phyloP scores from a whole-genome alignment of 2,888 invertebrate species.

The Acronicta leporina region DNA sequence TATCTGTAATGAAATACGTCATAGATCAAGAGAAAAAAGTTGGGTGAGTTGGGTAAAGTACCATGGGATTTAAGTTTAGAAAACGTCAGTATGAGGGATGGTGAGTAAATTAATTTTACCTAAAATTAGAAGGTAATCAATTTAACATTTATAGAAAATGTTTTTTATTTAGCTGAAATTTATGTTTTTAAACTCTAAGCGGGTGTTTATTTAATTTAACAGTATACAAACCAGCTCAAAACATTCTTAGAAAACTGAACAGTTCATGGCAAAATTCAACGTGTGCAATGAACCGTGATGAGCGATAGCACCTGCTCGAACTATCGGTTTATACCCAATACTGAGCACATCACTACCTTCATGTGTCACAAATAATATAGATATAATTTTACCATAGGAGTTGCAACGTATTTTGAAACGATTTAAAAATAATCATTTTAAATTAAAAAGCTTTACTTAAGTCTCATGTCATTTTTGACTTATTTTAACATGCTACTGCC shows the following conservation, averaged over 20 bases:
- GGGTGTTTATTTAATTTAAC: neutral
- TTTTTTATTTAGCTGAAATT: too few relatives aligned
- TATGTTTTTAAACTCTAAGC: neutral
- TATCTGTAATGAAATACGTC: too few relatives aligned
- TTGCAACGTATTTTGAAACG: too few relatives aligned
- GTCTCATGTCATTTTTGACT: too few relatives aligned
- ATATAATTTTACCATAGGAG: neutral
- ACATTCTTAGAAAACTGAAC: slow-evolving; percentile 12
- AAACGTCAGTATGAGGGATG: too few relatives aligned
- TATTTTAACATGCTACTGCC: neutral
- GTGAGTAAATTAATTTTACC: too few relatives aligned
- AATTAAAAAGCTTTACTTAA: neutral
- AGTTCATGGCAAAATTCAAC: slow-evolving; percentile 13
- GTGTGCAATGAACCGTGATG: slow-evolving; percentile 35
- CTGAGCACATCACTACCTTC: slow-evolving; percentile 19
- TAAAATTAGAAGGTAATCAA: too few relatives aligned
- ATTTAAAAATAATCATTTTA: too few relatives aligned
- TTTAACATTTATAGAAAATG: too few relatives aligned
- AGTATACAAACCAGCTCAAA: neutral
- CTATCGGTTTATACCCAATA: slow-evolving; percentile 21
- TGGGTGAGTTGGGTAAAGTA: too few relatives aligned
- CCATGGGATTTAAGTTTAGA: too few relatives aligned
- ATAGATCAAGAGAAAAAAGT: too few relatives aligned
- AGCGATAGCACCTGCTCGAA: slow-evolving; percentile 42
- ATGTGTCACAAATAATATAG: slow-evolving; percentile 7